These are phyloP conservation scores for Heloderma charlesbogerti DNA, from an alignment of 2,113 vertebrate species.

Conservation along the genomic window DNA sequence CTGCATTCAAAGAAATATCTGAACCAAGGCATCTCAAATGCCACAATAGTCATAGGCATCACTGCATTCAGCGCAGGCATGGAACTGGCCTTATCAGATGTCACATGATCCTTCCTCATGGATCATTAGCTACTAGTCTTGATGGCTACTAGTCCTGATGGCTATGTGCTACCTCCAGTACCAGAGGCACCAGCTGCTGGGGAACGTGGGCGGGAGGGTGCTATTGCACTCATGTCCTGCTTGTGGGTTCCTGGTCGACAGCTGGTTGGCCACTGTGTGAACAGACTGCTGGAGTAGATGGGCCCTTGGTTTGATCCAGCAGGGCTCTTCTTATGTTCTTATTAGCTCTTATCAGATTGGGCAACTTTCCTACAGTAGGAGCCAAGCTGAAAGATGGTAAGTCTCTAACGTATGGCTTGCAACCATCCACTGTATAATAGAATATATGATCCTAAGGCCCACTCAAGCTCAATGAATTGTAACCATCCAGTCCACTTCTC, in stretches of 20 bases:
- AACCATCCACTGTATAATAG: background rate
- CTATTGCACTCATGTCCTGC: too few relatives aligned
- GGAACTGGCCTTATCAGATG: background rate
- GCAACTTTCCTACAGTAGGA: background rate
- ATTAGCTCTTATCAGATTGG: background rate
- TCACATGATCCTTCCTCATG: background rate
- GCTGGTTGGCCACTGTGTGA: too few relatives aligned
- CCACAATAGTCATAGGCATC: background rate
- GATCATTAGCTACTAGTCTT: too few relatives aligned
- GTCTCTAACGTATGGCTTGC: background rate
- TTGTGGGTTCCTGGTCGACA: too few relatives aligned
- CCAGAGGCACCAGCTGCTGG: too few relatives aligned
- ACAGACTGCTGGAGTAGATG: too few relatives aligned
- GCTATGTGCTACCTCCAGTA: too few relatives aligned
- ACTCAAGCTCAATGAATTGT: conserved; percentile 8
- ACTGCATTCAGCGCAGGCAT: background rate
- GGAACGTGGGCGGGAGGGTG: too few relatives aligned
- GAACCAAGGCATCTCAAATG: background rate
- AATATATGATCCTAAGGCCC: background rate
- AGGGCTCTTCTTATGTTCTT: too few relatives aligned
- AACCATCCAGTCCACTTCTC: background rate
- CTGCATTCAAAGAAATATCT: background rate
- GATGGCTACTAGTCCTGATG: too few relatives aligned
- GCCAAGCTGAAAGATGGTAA: background rate
- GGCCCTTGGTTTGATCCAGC: too few relatives aligned